Conservation (phyloP, 2,113 vertebrate species). For the Anoplopoma fimbria region DNA sequence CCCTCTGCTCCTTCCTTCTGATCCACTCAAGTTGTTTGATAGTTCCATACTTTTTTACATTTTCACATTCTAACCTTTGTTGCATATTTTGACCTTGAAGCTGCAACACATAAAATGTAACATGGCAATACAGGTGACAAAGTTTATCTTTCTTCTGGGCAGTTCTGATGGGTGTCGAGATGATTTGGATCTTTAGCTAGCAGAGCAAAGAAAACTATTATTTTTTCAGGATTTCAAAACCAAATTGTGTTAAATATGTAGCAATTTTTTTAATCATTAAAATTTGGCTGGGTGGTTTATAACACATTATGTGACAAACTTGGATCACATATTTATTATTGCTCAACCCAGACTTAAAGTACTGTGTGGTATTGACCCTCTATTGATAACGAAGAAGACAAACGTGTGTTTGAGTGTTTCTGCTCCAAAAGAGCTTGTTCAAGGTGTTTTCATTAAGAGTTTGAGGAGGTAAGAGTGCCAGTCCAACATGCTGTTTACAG, state of each 20-base stretch:
- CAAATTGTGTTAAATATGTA: neutral
- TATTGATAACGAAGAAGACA: constrained; percentile 27
- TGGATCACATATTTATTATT: neutral
- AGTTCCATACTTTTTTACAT: constrained; percentile 19
- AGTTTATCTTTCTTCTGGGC: neutral
- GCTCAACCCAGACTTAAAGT: neutral
- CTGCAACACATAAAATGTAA: constrained; percentile 13
- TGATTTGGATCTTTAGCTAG: neutral
- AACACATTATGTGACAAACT: neutral
- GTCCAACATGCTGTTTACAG: too few species aligned
- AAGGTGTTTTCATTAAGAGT: constrained; percentile 37
- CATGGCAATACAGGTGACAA: constrained; percentile 1
- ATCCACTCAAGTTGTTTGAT: constrained; percentile 38
- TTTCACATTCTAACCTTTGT: constrained; percentile 11
- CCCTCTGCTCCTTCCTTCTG: constrained; percentile 12
- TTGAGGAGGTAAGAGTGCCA: too few species aligned
- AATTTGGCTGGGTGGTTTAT: too few species aligned
- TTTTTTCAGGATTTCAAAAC: neutral
- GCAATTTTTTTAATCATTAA: neutral
- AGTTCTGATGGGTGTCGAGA: constrained; percentile 15
- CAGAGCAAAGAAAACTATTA: too few species aligned
- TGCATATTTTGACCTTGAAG: constrained; percentile 11
- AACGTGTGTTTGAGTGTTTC: constrained; percentile 16
- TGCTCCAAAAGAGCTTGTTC: constrained; percentile 26
- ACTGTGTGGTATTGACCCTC: constrained; percentile 22